Percentiles rank a stretch among this genome's conserved stretches.
Conservation (phyloP, 2,888 invertebrate genomes). For the Chymomyza procnemis region DNA sequence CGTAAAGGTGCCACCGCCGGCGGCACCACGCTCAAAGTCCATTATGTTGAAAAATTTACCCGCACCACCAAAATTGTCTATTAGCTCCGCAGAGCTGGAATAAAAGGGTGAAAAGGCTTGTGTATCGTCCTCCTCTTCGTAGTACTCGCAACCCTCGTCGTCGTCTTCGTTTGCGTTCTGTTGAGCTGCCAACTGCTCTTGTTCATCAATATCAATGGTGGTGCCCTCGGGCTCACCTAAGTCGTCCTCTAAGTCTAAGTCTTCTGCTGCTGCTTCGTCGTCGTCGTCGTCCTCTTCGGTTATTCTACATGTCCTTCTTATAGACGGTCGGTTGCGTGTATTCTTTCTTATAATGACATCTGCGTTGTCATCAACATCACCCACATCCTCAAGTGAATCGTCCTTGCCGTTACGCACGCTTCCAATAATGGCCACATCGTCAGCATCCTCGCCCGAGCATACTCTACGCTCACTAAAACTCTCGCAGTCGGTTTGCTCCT, state of each 20-base stretch:
- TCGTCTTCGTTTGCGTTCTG: constrained; percentile 44
- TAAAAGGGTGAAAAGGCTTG: constrained; percentile 65
- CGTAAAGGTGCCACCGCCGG: constrained; percentile 55
- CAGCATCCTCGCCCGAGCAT: constrained; percentile 38
- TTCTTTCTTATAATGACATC: constrained; percentile 60
- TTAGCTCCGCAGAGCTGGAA: constrained; percentile 64
- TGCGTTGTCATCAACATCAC: constrained; percentile 64
- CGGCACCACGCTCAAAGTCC: constrained; percentile 54
- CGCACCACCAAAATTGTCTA: constrained; percentile 54
- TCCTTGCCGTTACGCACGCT: constrained; percentile 41
- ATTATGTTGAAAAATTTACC: constrained; percentile 64
- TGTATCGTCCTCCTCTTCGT: constrained; percentile 61
- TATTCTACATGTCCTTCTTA: constrained; percentile 61
- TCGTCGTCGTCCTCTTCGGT: constrained; percentile 64
- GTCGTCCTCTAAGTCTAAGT: constrained; percentile 41
- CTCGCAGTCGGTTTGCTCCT: constrained; percentile 59
- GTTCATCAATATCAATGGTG: constrained; percentile 58
- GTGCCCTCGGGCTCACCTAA: constrained; percentile 60
- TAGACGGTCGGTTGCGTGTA: constrained; percentile 56
- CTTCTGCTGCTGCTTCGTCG: constrained; percentile 27
- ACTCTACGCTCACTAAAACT: constrained; percentile 55
- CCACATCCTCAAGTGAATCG: constrained; percentile 61
- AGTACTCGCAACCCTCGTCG: constrained; percentile 60
- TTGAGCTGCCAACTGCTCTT: constrained; percentile 33
- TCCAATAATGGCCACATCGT: constrained; percentile 48